Base-by-base conservation (phyloP, 2,797 vertebrate genomes). In the Helarctos malayanus region DNA sequence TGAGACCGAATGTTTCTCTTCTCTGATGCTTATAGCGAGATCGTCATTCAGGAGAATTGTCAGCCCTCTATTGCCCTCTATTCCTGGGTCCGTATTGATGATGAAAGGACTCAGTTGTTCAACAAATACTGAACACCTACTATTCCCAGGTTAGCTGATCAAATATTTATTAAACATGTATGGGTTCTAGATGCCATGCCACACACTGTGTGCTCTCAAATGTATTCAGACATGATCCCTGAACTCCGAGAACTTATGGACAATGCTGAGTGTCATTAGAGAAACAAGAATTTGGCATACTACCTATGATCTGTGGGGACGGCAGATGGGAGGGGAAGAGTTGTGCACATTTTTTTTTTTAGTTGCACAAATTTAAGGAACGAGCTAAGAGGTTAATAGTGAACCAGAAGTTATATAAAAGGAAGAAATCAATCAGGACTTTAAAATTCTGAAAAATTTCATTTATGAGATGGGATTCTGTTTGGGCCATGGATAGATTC, bases 371-470 rank as follows among this genome's bases (percentile, higher is more conserved):
- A 32, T 49, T 56, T 69, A 90, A 80, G 83, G n/a, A 94, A 76
- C 45, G 96, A 91, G 41, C 19, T 52, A 15, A 92, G 59, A 71
- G 25, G 35, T 57, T 47, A 80, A 71, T 41, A 83, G 27, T 76
- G 35, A 91, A 61, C 18, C 27, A 56, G 35, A 84, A 88, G 59
- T 82, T 84, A 23, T 73, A n/a, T n/a, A 38, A 90, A 69, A 69
- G 35, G 25, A 88, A 45, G 18, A 63, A 83, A 49, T 41, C 32
- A 76, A 87, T 54, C 76, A 78, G n/a, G 6, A 29, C 45, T 76
- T 87, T 61, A 69, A 92, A 92, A 89, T 89, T 19, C 83, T 84
- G 45, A 69, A 88, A 84, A 12, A 38, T 78, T 91, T 49, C 2
- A 80, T 71, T 21, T 54, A 11, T 14, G 63, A 71, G 27, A 25